These are phyloP conservation scores for Procapra przewalskii DNA, from an alignment of 2,113 vertebrate genomes.

Conservation along the genomic window DNA sequence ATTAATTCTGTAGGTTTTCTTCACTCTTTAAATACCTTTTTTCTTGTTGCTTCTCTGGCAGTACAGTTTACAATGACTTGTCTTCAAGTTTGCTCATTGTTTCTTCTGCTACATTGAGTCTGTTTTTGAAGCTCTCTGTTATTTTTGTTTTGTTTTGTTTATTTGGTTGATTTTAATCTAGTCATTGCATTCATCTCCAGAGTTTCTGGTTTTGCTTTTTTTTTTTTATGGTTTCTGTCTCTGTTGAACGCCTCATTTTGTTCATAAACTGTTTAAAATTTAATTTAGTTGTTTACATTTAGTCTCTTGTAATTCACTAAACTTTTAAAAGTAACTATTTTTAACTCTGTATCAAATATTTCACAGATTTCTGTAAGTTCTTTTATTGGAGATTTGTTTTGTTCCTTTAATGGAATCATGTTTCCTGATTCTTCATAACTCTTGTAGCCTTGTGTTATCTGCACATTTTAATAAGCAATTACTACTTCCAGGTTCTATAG, in stretches of 20 bases:
- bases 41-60: not conserved
- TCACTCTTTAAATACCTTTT: not conserved
- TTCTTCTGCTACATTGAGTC: not conserved
- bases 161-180: not conserved
- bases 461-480: not conserved
- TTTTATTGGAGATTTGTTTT: not conserved
- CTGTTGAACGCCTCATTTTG: not conserved
- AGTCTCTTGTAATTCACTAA: not conserved
- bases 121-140: not conserved
- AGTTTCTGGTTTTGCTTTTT: not conserved
- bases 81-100: not conserved
- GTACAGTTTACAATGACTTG: not conserved
- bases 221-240: not conserved
- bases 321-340: not conserved
- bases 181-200: not conserved
- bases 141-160: not conserved
- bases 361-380: not conserved
- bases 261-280: not conserved
- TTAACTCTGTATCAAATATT: not conserved
- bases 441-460: not conserved
- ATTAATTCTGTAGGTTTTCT: not conserved
- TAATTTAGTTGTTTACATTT: not conserved
- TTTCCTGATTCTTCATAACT: not conserved
- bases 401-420: not conserved
- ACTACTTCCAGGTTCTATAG: not conserved